A percentile compares a stretch with the other conserved stretches of the same genome.
These are phyloP conservation scores for Cenopis cana DNA, from an alignment of 2,888 invertebrate species.

Conservation along the genomic window DNA sequence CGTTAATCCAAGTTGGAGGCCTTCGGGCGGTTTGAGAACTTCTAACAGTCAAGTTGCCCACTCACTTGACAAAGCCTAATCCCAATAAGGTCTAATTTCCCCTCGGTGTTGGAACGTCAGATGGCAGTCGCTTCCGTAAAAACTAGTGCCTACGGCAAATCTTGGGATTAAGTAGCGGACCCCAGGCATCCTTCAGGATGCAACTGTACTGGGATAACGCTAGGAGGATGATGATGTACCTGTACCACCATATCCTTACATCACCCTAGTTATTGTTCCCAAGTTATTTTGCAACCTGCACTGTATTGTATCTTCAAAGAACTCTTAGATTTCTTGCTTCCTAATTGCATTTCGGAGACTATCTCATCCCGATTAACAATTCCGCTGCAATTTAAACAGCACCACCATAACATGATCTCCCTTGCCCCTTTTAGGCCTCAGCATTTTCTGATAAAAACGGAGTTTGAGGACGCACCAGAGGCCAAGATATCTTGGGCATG, in stretches of 20 bases:
- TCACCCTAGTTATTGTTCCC: background rate
- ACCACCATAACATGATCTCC: slow-evolving; percentile 18
- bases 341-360: slow-evolving; percentile 44
- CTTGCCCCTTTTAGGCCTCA: background rate
- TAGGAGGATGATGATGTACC: too few relatives aligned
- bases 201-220: too few relatives aligned
- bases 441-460: background rate
- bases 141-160: too few relatives aligned
- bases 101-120: too few relatives aligned
- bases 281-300: background rate
- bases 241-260: background rate
- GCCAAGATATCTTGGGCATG: slow-evolving; percentile 14
- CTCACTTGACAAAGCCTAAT: too few relatives aligned
- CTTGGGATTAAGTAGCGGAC: too few relatives aligned
- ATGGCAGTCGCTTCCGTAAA: too few relatives aligned
- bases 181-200: too few relatives aligned
- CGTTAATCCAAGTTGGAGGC: too few relatives aligned
- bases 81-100: too few relatives aligned
- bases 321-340: slow-evolving; percentile 26
- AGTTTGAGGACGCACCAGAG: background rate
- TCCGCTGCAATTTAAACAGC: slow-evolving; percentile 37
- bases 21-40: too few relatives aligned
- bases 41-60: too few relatives aligned
- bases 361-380: slow-evolving; percentile 44
- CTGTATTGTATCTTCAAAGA: slow-evolving; percentile 21